These are phyloP conservation scores for Emydocephalus ijimae DNA, from an alignment of 2,113 vertebrate genomes.

Conservation along the genomic window DNA sequence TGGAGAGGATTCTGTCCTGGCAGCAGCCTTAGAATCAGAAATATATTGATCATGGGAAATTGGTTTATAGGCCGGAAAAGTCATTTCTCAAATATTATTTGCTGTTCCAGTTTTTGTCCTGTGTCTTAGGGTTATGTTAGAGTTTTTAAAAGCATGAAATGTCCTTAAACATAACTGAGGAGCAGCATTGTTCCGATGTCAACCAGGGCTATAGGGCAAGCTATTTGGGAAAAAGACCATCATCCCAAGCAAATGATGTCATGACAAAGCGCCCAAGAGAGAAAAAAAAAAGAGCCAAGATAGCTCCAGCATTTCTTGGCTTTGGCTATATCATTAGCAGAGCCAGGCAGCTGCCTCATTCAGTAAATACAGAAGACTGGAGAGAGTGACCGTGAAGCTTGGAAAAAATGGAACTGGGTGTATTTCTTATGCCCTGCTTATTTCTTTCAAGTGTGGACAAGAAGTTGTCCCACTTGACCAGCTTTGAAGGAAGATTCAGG, in stretches of 20 bases:
- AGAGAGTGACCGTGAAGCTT: background rate
- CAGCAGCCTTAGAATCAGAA: background rate
- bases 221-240: background rate
- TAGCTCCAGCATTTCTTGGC: background rate
- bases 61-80: background rate
- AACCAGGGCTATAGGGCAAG: background rate
- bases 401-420: background rate
- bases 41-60: conserved; percentile 8
- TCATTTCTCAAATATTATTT: background rate
- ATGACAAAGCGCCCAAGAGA: background rate
- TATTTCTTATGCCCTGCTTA: background rate
- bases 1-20: background rate
- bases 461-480: background rate
- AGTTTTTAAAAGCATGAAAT: background rate
- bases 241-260: background rate
- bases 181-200: background rate
- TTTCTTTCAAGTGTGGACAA: background rate
- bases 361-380: background rate
- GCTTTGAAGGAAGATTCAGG: background rate
- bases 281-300: background rate
- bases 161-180: background rate
- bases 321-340: background rate
- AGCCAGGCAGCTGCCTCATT: background rate
- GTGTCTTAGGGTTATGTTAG: background rate
- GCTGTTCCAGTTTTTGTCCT: background rate